Conservation (phyloP, 2,113 vertebrate genomes). For the Nibea coibor region DNA sequence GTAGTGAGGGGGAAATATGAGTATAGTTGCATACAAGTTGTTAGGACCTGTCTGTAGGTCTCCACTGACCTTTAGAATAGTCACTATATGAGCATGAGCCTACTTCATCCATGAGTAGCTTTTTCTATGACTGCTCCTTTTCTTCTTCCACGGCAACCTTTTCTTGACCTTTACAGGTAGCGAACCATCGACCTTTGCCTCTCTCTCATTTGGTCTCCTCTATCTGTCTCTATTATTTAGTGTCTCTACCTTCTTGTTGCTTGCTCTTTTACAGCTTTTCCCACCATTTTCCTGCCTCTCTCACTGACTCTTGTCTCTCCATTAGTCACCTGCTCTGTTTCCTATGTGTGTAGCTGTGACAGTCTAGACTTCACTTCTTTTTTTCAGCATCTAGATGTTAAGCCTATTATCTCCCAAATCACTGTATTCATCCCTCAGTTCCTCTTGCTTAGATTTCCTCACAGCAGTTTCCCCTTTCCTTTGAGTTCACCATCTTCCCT, state of each 20-base stretch:
- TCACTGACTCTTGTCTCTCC: slow-evolving; percentile 6
- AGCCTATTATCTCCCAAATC: slow-evolving; percentile 7
- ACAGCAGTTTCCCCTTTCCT: neutral
- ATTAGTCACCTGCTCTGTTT: slow-evolving; percentile 31
- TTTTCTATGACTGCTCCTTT: slow-evolving; percentile 46
- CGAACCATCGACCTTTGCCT: slow-evolving; percentile 38
- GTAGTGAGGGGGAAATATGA: neutral
- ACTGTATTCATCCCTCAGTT: slow-evolving; percentile 2
- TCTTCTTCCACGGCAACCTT: slow-evolving; percentile 44
- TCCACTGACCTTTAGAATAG: slow-evolving; percentile 39
- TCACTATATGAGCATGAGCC: slow-evolving; percentile 18
- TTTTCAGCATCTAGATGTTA: slow-evolving; percentile 6
- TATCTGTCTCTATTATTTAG: slow-evolving; percentile 48
- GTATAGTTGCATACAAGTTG: neutral
- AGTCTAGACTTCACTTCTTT: neutral
- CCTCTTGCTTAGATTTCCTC: neutral
- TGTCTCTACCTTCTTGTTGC: slow-evolving; percentile 28
- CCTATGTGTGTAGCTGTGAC: neutral
- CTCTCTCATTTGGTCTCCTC: slow-evolving; percentile 42
- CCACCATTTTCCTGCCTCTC: neutral
- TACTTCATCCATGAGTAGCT: slow-evolving; percentile 39
- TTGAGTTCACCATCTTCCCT: neutral
- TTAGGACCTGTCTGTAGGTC: slow-evolving; percentile 13
- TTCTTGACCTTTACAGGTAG: slow-evolving; percentile 61
- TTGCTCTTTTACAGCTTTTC: slow-evolving; percentile 20